Conservation (phyloP, 2,888 invertebrate genomes). For the Caenorhabditis plicata region DNA sequence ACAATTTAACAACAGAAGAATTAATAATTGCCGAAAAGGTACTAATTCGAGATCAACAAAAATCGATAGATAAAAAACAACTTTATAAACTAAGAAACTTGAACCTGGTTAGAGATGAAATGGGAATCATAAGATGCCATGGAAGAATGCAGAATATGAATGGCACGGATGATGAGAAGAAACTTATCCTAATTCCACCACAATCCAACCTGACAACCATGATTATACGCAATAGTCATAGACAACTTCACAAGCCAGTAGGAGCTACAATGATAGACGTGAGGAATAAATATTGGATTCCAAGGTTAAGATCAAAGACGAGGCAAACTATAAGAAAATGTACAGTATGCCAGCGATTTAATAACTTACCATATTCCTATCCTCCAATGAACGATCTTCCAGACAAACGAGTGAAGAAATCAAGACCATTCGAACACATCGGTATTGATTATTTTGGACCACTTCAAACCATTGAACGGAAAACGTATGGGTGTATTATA, state of each 20-base stretch:
- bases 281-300: neutral
- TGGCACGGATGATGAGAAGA: too few species aligned
- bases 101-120: too few species aligned
- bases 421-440: constrained; percentile 25
- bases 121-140: too few species aligned
- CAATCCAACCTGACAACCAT: too few species aligned
- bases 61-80: too few species aligned
- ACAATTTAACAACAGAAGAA: too few species aligned
- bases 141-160: too few species aligned
- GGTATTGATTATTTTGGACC: too few species aligned
- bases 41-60: too few species aligned
- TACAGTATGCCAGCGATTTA: neutral
- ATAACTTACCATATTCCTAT: constrained; percentile 2
- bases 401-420: constrained; percentile 8
- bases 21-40: too few species aligned
- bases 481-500: constrained; percentile 13
- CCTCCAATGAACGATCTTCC: constrained; percentile 10
- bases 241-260: neutral
- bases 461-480: constrained; percentile 14
- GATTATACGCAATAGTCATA: constrained; percentile 1
- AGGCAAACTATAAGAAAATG: neutral
- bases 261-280: neutral
- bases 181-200: too few species aligned
- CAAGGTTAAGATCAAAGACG: neutral
- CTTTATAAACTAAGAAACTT: too few species aligned